Conservation (phyloP, 2,113 vertebrate species). For the Brachyhypopomus gauderio region DNA sequence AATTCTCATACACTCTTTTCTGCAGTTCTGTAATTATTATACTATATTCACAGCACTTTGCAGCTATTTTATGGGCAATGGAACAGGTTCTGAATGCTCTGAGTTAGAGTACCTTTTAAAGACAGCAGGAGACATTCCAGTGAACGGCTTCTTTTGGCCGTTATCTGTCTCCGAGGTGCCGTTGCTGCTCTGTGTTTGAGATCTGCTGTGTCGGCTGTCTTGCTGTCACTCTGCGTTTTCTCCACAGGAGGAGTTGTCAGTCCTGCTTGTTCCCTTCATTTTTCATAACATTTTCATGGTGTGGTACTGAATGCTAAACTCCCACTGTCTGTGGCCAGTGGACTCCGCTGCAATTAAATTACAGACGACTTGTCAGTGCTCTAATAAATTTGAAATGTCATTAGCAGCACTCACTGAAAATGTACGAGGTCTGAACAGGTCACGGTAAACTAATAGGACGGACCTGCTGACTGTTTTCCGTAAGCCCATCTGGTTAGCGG, state of each 20-base stretch:
- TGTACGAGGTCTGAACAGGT: too few species aligned
- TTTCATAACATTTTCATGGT: not conserved
- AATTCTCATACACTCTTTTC: not conserved
- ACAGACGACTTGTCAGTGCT: too few species aligned
- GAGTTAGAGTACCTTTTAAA: not conserved
- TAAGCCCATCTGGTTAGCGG: not conserved
- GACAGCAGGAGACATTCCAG: not conserved
- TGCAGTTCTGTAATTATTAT: not conserved
- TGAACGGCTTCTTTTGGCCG: not conserved
- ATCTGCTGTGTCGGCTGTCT: conserved; percentile 25
- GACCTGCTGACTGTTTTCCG: not conserved
- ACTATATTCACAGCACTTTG: not conserved
- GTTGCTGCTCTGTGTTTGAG: not conserved
- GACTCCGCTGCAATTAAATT: too few species aligned
- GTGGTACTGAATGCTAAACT: too few species aligned
- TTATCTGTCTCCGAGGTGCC: not conserved
- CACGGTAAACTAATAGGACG: not conserved
- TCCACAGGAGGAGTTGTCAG: not conserved
- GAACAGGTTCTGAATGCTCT: not conserved
- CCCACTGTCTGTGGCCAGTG: too few species aligned
- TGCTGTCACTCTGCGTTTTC: conserved; percentile 21
- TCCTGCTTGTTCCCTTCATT: not conserved
- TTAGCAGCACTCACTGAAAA: too few species aligned
- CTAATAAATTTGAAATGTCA: too few species aligned
- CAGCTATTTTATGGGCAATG: not conserved